phyloP scores from a whole-genome alignment of 2,113 vertebrate species.

The Mohoua ochrocephala region DNA sequence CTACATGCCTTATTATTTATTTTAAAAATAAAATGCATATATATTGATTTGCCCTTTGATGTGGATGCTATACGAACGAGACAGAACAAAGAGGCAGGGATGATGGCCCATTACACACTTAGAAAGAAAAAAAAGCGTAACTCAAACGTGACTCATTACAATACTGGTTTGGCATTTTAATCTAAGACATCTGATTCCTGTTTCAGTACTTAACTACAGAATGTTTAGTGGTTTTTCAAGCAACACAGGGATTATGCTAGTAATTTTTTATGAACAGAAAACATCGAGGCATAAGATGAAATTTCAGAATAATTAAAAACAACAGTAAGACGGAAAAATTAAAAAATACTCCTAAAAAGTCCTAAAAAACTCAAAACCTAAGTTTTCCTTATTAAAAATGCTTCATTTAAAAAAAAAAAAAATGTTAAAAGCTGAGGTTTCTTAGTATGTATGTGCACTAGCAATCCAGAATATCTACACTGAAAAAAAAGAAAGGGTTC shows the following conservation, averaged over 20 bases:
- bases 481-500: not conserved
- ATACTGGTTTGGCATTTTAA: not conserved
- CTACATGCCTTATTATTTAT: not conserved
- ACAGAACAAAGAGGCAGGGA: not conserved
- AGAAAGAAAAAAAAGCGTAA: not conserved
- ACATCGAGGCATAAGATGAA: not conserved
- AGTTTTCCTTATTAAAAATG: not conserved
- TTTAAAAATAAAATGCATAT: not conserved
- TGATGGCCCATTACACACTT: not conserved
- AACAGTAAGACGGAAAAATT: not conserved
- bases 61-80: not conserved
- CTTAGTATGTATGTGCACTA: not conserved
- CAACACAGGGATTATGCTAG: not conserved
- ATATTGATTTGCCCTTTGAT: not conserved
- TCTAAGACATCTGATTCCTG: not conserved
- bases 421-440: not conserved
- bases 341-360: not conserved
- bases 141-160: not conserved
- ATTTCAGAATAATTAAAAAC: not conserved
- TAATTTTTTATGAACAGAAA: not conserved
- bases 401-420: fast-evolving
- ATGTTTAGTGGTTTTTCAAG: not conserved
- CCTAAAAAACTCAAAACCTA: not conserved
- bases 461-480: not conserved
- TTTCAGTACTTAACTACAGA: not conserved